A percentile compares a stretch with the other conserved stretches of the same genome.
These are phyloP conservation scores for Oscheius onirici DNA, from an alignment of 2,888 invertebrate genomes.

Conservation along the genomic window DNA sequence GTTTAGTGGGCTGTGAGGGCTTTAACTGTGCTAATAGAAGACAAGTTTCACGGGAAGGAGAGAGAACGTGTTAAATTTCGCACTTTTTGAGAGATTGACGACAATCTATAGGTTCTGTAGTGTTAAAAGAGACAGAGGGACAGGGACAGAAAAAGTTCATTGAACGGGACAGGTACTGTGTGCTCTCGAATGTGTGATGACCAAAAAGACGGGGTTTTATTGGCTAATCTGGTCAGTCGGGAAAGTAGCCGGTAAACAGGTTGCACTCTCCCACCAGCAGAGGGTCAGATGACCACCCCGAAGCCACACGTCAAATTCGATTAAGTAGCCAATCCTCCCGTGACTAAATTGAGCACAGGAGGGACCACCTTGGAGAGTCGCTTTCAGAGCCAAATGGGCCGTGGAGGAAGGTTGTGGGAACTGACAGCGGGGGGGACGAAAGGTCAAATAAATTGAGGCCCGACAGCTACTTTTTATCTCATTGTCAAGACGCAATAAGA, in stretches of 20 bases:
- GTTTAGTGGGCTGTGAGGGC: too few species aligned
- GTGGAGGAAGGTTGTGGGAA: background rate
- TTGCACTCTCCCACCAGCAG: background rate
- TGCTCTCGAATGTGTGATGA: background rate
- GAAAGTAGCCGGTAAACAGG: conserved; percentile 23
- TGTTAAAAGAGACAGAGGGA: background rate
- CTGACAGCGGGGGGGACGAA: background rate
- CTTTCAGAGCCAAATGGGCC: conserved; percentile 1
- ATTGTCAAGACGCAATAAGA: conserved; percentile 14
- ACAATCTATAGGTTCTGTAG: too few species aligned
- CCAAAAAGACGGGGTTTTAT: background rate
- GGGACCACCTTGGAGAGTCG: background rate
- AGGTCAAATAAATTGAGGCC: conserved; percentile 9
- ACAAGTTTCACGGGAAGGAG: too few species aligned
- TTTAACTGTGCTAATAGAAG: too few species aligned
- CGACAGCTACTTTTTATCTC: conserved; percentile 10
- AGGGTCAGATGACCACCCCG: conserved; percentile 15
- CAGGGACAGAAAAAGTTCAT: background rate
- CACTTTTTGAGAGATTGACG: too few species aligned
- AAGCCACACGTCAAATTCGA: background rate
- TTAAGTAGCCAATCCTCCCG: background rate
- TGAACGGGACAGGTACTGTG: background rate
- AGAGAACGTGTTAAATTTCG: too few species aligned
- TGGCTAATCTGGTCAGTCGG: conserved; percentile 9
- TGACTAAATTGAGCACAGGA: conserved; percentile 3